Percentiles rank a stretch among this genome's conserved stretches.
Evolutionary conservation across 1,140 invertebrate species (phyloP).

Genomic region (Drosophila punjabiensis): DNA sequence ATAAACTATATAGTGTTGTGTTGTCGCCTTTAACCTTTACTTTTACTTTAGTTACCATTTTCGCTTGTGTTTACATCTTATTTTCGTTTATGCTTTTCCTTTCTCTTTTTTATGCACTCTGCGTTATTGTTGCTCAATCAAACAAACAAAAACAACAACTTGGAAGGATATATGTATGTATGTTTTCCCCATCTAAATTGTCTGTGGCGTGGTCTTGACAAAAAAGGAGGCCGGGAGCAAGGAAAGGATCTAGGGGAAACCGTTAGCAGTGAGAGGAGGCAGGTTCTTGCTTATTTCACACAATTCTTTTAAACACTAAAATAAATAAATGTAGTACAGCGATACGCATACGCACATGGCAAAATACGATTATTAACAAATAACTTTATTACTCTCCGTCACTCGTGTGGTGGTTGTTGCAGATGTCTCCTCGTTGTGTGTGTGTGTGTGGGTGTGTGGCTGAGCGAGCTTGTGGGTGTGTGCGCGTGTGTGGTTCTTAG

Average conservation of each 20-base stretch:
- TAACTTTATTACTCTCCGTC: conserved; percentile 64
- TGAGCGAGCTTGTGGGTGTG: conserved; percentile 24
- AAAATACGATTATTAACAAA: conserved; percentile 75
- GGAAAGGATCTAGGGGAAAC: conserved; percentile 55
- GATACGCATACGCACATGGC: conserved; percentile 70
- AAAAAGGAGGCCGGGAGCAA: conserved; percentile 1
- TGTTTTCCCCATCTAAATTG: conserved; percentile 11
- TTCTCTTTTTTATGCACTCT: conserved; percentile 13
- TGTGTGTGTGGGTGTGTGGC: conserved; percentile 10
- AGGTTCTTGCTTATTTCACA: not conserved
- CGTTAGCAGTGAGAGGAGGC: conserved; percentile 46
- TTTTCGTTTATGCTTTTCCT: conserved; percentile 2
- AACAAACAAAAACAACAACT: conserved; percentile 77
- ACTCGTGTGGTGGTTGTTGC: conserved; percentile 12
- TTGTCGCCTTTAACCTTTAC: conserved; percentile 42
- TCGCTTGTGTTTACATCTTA: not conserved
- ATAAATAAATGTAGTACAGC: conserved; percentile 69
- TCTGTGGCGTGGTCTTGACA: conserved; percentile 1
- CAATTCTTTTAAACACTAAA: conserved; percentile 53
- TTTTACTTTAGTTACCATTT: conserved; percentile 34
- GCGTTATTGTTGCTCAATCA: conserved; percentile 61
- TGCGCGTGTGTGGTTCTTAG: conserved; percentile 29
- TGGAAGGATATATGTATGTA: conserved; percentile 64
- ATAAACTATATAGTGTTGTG: conserved; percentile 75
- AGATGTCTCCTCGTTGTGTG: conserved; percentile 34